Conservation (phyloP, 1,140 invertebrate genomes). For the Himalopsyche phryganea region DNA sequence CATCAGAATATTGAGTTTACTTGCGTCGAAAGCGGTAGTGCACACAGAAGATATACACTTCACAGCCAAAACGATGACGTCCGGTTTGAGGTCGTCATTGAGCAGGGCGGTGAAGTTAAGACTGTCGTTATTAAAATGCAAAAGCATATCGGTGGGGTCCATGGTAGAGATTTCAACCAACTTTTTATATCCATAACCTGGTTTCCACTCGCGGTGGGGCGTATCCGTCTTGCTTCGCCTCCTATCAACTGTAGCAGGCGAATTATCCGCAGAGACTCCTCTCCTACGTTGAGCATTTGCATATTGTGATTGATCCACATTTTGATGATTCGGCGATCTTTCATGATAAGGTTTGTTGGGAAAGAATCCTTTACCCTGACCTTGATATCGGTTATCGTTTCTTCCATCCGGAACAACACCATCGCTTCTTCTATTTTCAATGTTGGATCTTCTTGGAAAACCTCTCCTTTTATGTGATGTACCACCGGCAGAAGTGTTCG, state of each 20-base stretch:
- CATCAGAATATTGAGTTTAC: constrained; percentile 42
- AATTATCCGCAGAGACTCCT: neutral
- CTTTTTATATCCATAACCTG: neutral
- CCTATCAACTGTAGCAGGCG: too few species aligned
- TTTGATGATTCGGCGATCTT: too few species aligned
- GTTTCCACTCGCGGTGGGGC: neutral
- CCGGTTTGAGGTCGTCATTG: neutral
- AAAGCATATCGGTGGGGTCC: neutral
- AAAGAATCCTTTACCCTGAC: too few species aligned
- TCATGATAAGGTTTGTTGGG: too few species aligned
- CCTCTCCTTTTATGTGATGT: too few species aligned
- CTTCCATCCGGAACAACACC: too few species aligned
- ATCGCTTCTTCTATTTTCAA: too few species aligned
- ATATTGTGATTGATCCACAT: neutral
- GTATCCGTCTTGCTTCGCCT: too few species aligned
- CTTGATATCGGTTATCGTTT: too few species aligned
- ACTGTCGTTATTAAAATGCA: neutral
- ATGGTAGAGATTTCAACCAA: neutral
- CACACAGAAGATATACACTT: neutral
- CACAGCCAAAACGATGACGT: neutral
- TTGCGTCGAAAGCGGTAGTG: constrained; percentile 37
- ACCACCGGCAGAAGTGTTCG: too few species aligned
- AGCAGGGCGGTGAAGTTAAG: neutral
- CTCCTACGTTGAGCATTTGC: neutral
- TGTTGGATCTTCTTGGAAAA: too few species aligned